Conservation (phyloP, 2,888 invertebrate genomes). For the Nemapogon koenigi region DNA sequence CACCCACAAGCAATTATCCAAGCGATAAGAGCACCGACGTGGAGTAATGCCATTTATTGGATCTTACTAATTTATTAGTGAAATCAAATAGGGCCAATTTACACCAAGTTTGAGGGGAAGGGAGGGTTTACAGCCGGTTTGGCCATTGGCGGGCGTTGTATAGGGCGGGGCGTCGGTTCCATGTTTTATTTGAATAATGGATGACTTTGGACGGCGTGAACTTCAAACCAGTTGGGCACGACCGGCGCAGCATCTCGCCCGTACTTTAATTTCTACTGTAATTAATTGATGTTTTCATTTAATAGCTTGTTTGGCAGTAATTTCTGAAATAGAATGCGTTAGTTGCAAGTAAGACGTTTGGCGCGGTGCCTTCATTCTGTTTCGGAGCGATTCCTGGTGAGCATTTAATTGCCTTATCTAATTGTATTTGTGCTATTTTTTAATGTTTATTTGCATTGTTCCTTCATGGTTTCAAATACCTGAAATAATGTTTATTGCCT, state of each 20-base stretch:
- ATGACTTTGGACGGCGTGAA: conserved; percentile 39
- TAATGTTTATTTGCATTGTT: too few species aligned
- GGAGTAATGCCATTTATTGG: conserved; percentile 22
- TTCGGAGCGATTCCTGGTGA: too few species aligned
- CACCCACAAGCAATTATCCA: conserved; percentile 35
- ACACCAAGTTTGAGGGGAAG: conserved; percentile 33
- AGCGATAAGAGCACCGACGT: conserved; percentile 21
- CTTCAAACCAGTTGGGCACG: conserved; percentile 54
- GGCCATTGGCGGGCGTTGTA: conserved; percentile 53
- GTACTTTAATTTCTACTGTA: conserved; percentile 56
- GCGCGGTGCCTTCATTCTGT: too few species aligned
- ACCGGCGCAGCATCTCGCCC: conserved; percentile 46
- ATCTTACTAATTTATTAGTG: conserved; percentile 49
- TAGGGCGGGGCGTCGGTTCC: conserved; percentile 60
- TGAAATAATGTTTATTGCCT: too few species aligned
- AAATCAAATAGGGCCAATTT: conserved; percentile 48
- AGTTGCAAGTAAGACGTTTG: conserved; percentile 2
- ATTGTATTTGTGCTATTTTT: too few species aligned
- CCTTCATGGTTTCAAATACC: too few species aligned
- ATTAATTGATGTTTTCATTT: conserved; percentile 63
- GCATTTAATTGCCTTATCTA: too few species aligned
- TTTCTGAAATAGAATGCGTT: conserved; percentile 42
- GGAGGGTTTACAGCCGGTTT: conserved; percentile 52
- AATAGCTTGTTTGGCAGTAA: conserved; percentile 36
- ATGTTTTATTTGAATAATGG: conserved; percentile 64